Percentiles rank a stretch among this genome's conserved stretches.
Evolutionary conservation across 2,888 invertebrate genomes (phyloP).

Genomic region (Gonocerus acuteangulatus): DNA sequence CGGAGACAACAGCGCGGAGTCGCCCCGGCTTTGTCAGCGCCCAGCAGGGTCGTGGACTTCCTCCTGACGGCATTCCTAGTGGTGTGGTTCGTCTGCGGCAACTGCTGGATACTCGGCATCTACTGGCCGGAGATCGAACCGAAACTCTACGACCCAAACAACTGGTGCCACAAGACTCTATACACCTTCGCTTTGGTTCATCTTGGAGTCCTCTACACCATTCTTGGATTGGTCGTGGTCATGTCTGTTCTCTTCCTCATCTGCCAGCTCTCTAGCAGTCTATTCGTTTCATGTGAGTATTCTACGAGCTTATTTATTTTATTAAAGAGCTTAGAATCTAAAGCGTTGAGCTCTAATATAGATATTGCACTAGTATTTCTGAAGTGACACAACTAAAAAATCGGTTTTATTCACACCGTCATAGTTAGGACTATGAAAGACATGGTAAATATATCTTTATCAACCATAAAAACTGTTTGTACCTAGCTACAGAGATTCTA

Average conservation of each 20-base stretch:
- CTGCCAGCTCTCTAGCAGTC: constrained; percentile 57
- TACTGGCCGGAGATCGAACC: constrained; percentile 69
- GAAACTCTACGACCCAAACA: constrained; percentile 64
- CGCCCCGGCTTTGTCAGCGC: constrained; percentile 44
- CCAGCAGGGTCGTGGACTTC: constrained; percentile 56
- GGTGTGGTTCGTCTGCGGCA: constrained; percentile 69
- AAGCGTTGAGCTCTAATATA: no score
- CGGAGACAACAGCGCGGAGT: constrained; percentile 42
- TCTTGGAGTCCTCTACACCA: constrained; percentile 60
- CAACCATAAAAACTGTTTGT: no score
- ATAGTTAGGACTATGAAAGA: no score
- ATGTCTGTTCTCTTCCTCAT: constrained; percentile 54
- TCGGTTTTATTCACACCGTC: no score
- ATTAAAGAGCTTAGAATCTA: no score
- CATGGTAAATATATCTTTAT: no score
- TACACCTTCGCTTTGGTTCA: constrained; percentile 71
- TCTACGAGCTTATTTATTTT: no score
- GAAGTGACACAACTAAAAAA: no score
- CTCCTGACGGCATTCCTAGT: constrained; percentile 61
- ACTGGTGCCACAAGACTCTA: constrained; percentile 69
- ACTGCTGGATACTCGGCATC: constrained; percentile 69
- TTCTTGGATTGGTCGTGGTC: constrained; percentile 52
- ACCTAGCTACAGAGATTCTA: no score
- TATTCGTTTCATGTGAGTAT: constrained; percentile 31
- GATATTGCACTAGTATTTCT: no score